Evolutionary conservation across 2,888 invertebrate species (phyloP).

Genomic region (Phorcus lineatus): DNA sequence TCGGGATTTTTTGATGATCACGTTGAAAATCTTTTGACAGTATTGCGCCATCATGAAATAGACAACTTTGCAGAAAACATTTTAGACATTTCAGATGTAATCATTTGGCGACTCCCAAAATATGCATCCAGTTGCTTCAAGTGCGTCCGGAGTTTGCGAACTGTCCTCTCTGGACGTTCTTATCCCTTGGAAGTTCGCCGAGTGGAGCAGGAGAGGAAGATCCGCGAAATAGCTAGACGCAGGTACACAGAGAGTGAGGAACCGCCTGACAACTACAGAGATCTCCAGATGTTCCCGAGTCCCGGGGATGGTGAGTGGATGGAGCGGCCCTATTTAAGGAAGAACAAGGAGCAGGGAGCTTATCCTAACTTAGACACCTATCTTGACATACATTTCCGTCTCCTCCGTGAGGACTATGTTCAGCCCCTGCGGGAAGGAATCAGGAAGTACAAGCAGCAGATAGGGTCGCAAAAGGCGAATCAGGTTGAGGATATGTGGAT

Average conservation of each 20-base stretch:
- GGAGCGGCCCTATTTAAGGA: slow-evolving; percentile 76
- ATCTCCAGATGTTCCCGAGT: slow-evolving; percentile 61
- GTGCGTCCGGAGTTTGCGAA: neutral
- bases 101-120: neutral
- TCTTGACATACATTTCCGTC: slow-evolving; percentile 84
- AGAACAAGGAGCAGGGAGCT: slow-evolving; percentile 81
- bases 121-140: slow-evolving; percentile 2
- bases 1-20: slow-evolving; percentile 33
- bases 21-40: neutral
- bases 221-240: neutral
- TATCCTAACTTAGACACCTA: slow-evolving; percentile 84
- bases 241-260: slow-evolving; percentile 17
- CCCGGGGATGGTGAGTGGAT: neutral
- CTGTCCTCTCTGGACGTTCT: neutral
- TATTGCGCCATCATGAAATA: neutral
- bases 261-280: slow-evolving; percentile 76
- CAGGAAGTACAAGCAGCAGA: slow-evolving; percentile 76
- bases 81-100: neutral
- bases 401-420: slow-evolving; percentile 88
- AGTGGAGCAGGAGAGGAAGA: neutral
- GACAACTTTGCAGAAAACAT: no score
- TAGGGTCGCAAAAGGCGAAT: slow-evolving; percentile 14
- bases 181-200: neutral
- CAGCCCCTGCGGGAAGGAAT: slow-evolving; percentile 84
- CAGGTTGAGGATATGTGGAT: slow-evolving; percentile 55